Percentiles rank a stretch among this genome's conserved stretches.
phyloP scores from a whole-genome alignment of 2,888 invertebrate species.

The Chrysolina oricalcia region DNA sequence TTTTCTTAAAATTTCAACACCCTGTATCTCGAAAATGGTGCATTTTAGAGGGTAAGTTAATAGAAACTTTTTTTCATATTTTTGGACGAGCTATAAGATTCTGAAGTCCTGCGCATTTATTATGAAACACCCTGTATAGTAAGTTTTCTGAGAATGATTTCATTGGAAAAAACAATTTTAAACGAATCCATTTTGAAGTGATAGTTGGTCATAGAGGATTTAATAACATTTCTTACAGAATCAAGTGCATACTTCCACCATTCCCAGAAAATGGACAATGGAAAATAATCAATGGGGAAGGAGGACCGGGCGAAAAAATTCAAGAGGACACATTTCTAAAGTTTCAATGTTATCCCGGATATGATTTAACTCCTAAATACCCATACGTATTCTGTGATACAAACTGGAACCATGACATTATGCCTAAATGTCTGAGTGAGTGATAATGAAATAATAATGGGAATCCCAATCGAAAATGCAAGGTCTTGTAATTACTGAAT shows the following conservation, averaged over 20 bases:
- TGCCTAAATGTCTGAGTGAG: slow-evolving; percentile 46
- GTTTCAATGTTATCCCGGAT: slow-evolving; percentile 43
- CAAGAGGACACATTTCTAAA: slow-evolving; percentile 36
- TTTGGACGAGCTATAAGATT: too few species aligned
- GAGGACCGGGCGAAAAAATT: slow-evolving; percentile 41
- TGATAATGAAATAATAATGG: background rate
- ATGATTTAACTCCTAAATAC: slow-evolving; percentile 28
- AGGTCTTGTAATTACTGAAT: background rate
- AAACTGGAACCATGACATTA: slow-evolving; percentile 29
- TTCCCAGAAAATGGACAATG: slow-evolving; percentile 47
- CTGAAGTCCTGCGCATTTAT: too few species aligned
- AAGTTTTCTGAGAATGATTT: too few species aligned
- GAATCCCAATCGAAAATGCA: background rate
- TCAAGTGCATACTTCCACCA: slow-evolving; percentile 44
- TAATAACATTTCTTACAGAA: background rate
- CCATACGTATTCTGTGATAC: slow-evolving; percentile 38
- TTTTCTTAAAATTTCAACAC: too few species aligned
- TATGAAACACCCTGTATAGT: too few species aligned
- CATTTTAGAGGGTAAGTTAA: too few species aligned
- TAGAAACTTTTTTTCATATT: too few species aligned
- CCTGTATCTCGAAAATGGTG: too few species aligned
- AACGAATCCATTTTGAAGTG: background rate
- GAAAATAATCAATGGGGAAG: slow-evolving; percentile 31
- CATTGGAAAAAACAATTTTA: too few species aligned
- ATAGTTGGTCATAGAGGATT: background rate